Evolutionary conservation across 2,888 invertebrate genomes (phyloP), one percentile per base, ranked within the genome.

Genomic region (Rhagophthalmus giganteus): DNA sequence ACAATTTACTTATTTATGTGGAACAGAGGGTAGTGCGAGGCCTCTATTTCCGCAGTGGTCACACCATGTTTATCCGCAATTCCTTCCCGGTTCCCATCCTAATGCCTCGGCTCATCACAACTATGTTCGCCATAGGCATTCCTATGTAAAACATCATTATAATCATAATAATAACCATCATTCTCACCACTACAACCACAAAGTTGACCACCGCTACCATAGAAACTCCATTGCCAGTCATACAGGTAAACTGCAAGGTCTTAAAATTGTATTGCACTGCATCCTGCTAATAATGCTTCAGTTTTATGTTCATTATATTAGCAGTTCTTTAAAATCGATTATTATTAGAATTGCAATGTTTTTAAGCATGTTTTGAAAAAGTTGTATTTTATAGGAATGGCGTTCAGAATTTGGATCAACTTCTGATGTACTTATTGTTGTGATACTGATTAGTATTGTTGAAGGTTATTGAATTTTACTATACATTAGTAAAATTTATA

Each of bases 21-120:
- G 42, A 28, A 35, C 73, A 76, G 76, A 75, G 66, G 74, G 75
- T 67, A 75, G 87, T 75, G 83, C 87, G 71, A 84, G 90, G 74
- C 92, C 92, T 68, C 83, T 92, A 75, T 93, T 93, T 78, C 92
- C 92, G 66, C 92, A 93, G 81, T 93, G 93, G 92, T 92, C 92
- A 68, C 92, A 92, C 80, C 92, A 92, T 81, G 91, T 93, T 72
- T 91, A 92, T 79, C 92, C 93, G 68, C 92, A 93, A 82, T 93
- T 92, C 82, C 84, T 93, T 76, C 91, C 92, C 71, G 90, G 90
- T 76, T 87, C 90, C 77, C 91, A 91, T 80, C 89, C 90, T 68
- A 85, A 83, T 74, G 82, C 84, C 65, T 77, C 78, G 65, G 74
- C 76, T 64, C 79, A 79, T 71, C 78, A 78, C 66, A 75, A 70